Evolutionary conservation across 2,888 invertebrate species (phyloP).

Genomic region (Catocala sponsa): DNA sequence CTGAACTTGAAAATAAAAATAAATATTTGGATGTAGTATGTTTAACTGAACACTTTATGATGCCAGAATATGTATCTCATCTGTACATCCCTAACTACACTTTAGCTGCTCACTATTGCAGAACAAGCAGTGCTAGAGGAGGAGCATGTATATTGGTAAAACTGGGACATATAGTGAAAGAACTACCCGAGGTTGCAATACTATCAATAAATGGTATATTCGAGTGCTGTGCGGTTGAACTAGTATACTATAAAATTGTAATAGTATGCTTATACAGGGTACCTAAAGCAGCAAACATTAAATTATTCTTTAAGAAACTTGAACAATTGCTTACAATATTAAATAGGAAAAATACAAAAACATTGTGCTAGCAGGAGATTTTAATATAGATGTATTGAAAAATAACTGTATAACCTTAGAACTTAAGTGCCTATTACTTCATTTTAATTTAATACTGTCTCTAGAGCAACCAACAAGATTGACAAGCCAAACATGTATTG

Average conservation of each 20-base stretch:
- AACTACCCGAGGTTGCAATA: constrained; percentile 10
- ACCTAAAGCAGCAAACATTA: constrained; percentile 7
- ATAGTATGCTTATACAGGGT: constrained; percentile 25
- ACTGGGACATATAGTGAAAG: constrained; percentile 4
- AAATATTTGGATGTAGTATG: constrained; percentile 21
- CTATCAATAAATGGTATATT: constrained; percentile 7
- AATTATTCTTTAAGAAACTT: constrained; percentile 10
- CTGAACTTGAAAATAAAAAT: constrained; percentile 14
- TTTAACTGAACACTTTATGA: constrained; percentile 31
- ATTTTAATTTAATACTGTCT: constrained; percentile 25
- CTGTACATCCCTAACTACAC: constrained; percentile 13
- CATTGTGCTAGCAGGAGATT: constrained; percentile 6
- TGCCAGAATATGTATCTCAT: constrained; percentile 5
- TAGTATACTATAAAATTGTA: constrained; percentile 6
- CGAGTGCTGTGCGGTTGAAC: constrained; percentile 11
- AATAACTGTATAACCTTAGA: constrained; percentile 15
- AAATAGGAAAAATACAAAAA: constrained; percentile 2
- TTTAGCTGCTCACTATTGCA: constrained; percentile 11
- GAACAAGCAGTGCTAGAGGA: constrained; percentile 15
- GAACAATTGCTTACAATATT: not conserved
- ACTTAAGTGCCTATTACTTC: constrained; percentile 21
- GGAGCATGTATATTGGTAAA: constrained; percentile 21
- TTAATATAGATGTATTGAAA: constrained; percentile 15
- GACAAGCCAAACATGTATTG: not conserved
- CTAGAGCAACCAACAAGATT: constrained; percentile 24